Evolutionary conservation across 2,797 vertebrate species (phyloP).

Genomic region (Siniperca scherzeri): DNA sequence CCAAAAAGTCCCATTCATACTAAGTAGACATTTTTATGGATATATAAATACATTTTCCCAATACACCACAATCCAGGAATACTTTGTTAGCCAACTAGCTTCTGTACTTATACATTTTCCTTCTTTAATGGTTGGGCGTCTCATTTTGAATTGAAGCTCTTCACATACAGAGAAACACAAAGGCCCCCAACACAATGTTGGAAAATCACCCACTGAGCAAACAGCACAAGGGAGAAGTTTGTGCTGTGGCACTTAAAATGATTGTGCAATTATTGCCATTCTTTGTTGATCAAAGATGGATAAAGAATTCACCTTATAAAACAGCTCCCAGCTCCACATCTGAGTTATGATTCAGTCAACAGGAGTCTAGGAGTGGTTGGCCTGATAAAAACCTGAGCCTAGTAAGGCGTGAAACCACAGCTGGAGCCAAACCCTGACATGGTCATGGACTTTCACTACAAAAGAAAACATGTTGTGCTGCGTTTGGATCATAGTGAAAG

Average conservation of each 20-base stretch:
- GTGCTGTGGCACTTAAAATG: constrained; percentile 20
- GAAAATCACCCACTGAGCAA: constrained; percentile 7
- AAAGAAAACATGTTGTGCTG: not conserved
- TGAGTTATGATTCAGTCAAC: constrained; percentile 61
- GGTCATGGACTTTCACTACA: constrained; percentile 30
- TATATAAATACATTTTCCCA: not conserved
- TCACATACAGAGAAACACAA: not conserved
- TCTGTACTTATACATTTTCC: not conserved
- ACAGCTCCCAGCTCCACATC: constrained; percentile 40
- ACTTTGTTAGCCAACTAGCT: not conserved
- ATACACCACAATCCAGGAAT: not conserved
- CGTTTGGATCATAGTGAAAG: not conserved
- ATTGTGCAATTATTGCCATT: constrained; percentile 39
- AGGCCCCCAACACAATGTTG: not conserved
- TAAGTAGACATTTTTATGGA: not conserved
- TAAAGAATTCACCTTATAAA: constrained; percentile 1
- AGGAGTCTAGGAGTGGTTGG: constrained; percentile 59
- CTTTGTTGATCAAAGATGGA: constrained; percentile 44
- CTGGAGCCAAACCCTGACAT: constrained; percentile 34
- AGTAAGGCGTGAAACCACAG: constrained; percentile 24
- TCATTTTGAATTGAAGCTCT: constrained; percentile 2
- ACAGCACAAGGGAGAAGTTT: constrained; percentile 9
- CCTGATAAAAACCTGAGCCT: constrained; percentile 50
- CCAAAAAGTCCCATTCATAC: not conserved
- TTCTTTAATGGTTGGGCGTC: not conserved